Base-by-base conservation (phyloP, 2,113 vertebrate genomes). In the Sula dactylatra region DNA sequence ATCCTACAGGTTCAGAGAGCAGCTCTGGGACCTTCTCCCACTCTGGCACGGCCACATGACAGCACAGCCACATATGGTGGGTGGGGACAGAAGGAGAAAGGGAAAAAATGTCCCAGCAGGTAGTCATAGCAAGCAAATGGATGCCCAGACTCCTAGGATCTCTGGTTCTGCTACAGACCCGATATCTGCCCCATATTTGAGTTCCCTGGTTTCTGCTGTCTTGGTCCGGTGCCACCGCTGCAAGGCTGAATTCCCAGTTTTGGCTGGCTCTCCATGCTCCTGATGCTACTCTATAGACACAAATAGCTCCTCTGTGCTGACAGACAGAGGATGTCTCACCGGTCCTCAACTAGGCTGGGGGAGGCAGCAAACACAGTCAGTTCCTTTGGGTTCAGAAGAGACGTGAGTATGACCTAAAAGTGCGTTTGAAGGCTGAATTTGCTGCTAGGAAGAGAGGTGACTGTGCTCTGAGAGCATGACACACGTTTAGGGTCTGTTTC, bases 41-140 rank as follows among this genome's bases (percentile, higher is more conserved):
- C 31, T 15, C 34, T 93, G 76, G 25, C 16, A 73, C 5, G 50
- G 40, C 36, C 44, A 25, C 3, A 0, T 16, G 47, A 62, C 54
- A 69, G 64, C 47, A 67, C 58, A 78, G 36, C 29, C 45, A 31
- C 1, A 1, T 14, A 19, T 2, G 0, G 31, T 0, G 0, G 25
- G 24, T n/a, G 11, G 20, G 7, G 24, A 67, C 50, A 36, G 65
- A 10, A 82, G 56, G 17, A 84, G 61, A 91, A 81, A 58, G 17
- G 45, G 42, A 36, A 40, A 67, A 94, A 90, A 36, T 13, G 6
- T 59, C 49, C 54, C 50, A 42, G 50, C 20, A 42, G 31, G 34
- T 56, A 27, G n/a, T 76, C 61, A 76, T 16, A 36, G 54, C 21
- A 52, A 72, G 32, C 19, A 82, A 65, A 54, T 12, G 14, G 19